Conservation (phyloP, 2,888 invertebrate genomes). For the Xanthorhoe designata region DNA sequence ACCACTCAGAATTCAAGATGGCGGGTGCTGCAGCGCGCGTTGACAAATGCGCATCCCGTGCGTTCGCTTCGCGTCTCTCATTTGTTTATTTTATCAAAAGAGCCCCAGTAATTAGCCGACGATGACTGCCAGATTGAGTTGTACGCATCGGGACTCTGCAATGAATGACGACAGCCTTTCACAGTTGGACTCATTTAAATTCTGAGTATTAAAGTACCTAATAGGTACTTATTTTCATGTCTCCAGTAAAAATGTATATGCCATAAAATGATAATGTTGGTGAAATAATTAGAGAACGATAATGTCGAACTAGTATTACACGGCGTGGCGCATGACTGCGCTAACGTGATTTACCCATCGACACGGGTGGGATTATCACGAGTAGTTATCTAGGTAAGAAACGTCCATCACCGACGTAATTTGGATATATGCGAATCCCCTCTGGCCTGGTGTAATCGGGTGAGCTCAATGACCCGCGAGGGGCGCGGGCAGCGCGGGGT, state of each 20-base stretch:
- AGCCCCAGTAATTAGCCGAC: constrained; percentile 47
- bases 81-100: constrained; percentile 46
- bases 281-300: neutral
- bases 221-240: neutral
- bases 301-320: neutral
- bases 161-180: constrained; percentile 34
- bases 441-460: constrained; percentile 73
- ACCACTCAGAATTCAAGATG: constrained; percentile 71
- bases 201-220: neutral
- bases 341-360: constrained; percentile 43
- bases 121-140: constrained; percentile 48
- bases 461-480: constrained; percentile 72
- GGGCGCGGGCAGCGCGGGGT: constrained; percentile 51
- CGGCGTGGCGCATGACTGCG: constrained; percentile 32
- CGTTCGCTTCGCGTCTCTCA: constrained; percentile 42
- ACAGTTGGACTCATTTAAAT: constrained; percentile 23
- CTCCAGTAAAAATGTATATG: neutral
- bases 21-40: constrained; percentile 63
- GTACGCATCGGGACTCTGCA: constrained; percentile 41
- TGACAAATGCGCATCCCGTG: constrained; percentile 69
- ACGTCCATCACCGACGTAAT: constrained; percentile 81
- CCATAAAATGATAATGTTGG: neutral
- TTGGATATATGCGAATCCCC: constrained; percentile 83
- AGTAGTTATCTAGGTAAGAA: constrained; percentile 75
- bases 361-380: constrained; percentile 56